Conservation (phyloP, 2,113 vertebrate genomes). For the Corvus cornix region DNA sequence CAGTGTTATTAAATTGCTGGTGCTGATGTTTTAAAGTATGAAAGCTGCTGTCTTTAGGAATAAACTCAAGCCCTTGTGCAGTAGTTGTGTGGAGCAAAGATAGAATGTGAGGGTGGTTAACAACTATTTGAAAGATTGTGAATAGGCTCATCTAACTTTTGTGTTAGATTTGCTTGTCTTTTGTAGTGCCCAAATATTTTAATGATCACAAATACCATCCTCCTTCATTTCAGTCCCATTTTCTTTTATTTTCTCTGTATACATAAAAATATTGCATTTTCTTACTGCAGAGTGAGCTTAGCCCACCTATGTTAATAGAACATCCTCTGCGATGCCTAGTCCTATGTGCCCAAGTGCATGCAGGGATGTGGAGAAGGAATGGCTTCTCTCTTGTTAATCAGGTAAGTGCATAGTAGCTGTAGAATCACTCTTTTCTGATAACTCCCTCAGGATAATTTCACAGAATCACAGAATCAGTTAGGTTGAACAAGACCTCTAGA, state of each 20-base stretch:
- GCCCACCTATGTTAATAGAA: slow-evolving; percentile 93
- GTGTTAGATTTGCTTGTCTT: neutral
- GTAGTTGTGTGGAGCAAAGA: neutral
- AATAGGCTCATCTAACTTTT: neutral
- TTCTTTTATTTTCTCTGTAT: neutral
- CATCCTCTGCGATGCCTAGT: slow-evolving; percentile 94
- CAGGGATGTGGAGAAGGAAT: slow-evolving; percentile 98
- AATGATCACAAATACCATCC: neutral
- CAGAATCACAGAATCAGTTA: neutral
- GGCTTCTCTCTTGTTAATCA: slow-evolving; percentile 98
- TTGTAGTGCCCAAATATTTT: neutral
- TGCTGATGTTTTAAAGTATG: neutral
- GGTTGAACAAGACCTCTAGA: neutral
- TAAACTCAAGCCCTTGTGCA: neutral
- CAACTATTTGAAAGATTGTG: neutral
- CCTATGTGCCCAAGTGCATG: slow-evolving; percentile 96
- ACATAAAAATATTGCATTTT: neutral
- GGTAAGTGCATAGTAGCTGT: slow-evolving; percentile 67
- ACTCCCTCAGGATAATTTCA: neutral
- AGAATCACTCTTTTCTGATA: neutral
- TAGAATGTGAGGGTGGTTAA: neutral
- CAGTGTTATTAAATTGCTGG: neutral
- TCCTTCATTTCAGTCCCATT: neutral
- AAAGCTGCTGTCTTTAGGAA: neutral
- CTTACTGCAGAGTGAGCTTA: slow-evolving; percentile 87